Base-by-base conservation (phyloP, 1,140 invertebrate genomes). In the Bombus pascuorum region DNA sequence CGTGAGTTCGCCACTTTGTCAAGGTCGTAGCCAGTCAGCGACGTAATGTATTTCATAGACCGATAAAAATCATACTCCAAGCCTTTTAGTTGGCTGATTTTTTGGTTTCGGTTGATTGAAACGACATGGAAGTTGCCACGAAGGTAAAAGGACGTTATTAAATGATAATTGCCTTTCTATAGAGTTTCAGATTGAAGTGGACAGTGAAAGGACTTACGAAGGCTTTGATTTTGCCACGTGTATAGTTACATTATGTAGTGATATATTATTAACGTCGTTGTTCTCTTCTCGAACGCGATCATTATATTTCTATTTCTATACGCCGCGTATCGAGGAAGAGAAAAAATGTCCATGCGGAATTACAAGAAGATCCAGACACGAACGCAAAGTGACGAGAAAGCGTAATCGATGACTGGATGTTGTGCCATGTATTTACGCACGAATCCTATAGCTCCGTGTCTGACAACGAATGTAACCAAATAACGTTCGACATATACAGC, bases 1-100 rank as follows among this genome's bases (percentile, higher is more conserved):
- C 88, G 79, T 72, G 88, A 82, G 89, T 89, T 90, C 79, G 88
- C 89, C 83, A 87, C 88, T 90, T 90, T 68, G 81, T 82, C 89
- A 90, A 90, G 86, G 86, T 76, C 88, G 80, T 34, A 57, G 37
- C 39, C 22, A 39, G 39, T 32, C 68, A 28, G 18, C 47, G 25
- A n/a, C 18, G 42, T 28, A 34, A 39, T 53, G 37, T 71, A 81
- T 47, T n/a, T 39, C 42, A 6, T 6, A 68, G 25, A 44, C 42
- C 42, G 77, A 39, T 42, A 62, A 74, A 74, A 82, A 75, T 75
- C 22, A 34, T 10, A 42, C 42, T 22, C 2, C 2, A 0, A 44
- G 39, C 25, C 42, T 62, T 81, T 81, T 28, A 34, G 71, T 39
- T 10, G 2, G 47, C 1, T 22, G 32, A 73, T n/a, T 72, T 72